Conservation (phyloP, 2,113 vertebrate genomes). For the Erinaceus europaeus region DNA sequence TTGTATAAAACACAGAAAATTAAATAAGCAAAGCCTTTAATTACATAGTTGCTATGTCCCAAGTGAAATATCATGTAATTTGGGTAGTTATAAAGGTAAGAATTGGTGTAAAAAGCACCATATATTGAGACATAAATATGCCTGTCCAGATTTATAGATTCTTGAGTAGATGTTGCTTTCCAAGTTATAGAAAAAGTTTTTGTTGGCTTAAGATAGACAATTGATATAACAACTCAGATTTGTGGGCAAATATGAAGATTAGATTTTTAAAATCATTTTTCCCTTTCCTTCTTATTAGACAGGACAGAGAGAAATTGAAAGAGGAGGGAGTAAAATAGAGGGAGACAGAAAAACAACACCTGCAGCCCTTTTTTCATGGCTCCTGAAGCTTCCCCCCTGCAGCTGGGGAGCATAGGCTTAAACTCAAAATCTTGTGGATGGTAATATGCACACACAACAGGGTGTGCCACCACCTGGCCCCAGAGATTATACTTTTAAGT, state of each 20-base stretch:
- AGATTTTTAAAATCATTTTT: no score
- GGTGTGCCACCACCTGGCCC: no score
- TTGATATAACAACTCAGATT: conserved; percentile 51
- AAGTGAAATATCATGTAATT: conserved; percentile 33
- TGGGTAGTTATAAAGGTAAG: neutral
- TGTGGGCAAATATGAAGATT: conserved; percentile 61
- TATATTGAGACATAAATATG: neutral
- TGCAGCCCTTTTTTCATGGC: no score
- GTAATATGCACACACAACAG: no score
- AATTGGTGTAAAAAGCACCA: conserved; percentile 15
- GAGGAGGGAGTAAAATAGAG: no score
- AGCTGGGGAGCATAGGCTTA: no score
- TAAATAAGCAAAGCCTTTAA: conserved; percentile 15
- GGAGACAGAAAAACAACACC: no score
- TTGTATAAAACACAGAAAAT: conserved; percentile 32
- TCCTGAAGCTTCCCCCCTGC: no score
- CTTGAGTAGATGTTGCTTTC: conserved; percentile 28
- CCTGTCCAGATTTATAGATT: conserved; percentile 25
- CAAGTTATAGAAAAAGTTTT: conserved; percentile 52
- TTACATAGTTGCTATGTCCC: neutral
- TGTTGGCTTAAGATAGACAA: conserved; percentile 35
- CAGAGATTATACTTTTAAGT: conserved; percentile 61
- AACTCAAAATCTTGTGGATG: no score
- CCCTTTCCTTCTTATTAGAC: no score
- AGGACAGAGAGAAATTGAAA: no score